phyloP scores from a whole-genome alignment of 1,140 invertebrate species.

The Ips typographus region DNA sequence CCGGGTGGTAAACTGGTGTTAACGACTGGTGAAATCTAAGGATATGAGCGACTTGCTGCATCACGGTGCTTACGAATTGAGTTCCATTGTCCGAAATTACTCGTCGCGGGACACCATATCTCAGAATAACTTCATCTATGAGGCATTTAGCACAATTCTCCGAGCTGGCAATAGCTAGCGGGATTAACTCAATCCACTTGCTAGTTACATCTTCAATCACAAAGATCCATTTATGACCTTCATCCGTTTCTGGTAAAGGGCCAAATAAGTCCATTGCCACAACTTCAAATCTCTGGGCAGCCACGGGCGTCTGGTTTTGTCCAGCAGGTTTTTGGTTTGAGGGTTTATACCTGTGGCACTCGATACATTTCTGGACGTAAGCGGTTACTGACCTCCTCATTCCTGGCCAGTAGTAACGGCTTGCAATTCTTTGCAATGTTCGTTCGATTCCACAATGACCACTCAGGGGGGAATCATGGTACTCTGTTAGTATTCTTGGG shows the following conservation, averaged over 20 bases:
- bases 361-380: conserved; percentile 34
- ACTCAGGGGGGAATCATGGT: conserved; percentile 42
- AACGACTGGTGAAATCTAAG: conserved; percentile 26
- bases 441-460: conserved; percentile 46
- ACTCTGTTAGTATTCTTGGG: conserved; percentile 31
- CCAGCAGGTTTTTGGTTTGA: conserved; percentile 37
- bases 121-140: conserved; percentile 48
- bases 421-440: conserved; percentile 40
- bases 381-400: conserved; percentile 41
- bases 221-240: conserved; percentile 39
- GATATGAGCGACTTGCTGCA: conserved; percentile 24
- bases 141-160: conserved; percentile 44
- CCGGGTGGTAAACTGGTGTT: conserved; percentile 50
- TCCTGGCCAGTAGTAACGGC: conserved; percentile 44
- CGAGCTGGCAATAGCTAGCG: conserved; percentile 39
- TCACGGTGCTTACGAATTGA: conserved; percentile 50
- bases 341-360: conserved; percentile 38
- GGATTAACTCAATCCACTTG: conserved; percentile 37
- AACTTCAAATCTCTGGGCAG: conserved; percentile 37
- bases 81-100: conserved; percentile 50
- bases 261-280: conserved; percentile 42
- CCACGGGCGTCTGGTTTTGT: conserved; percentile 31
- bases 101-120: conserved; percentile 47
- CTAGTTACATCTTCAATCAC: conserved; percentile 37
- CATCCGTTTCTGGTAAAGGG: conserved; percentile 27